Evolutionary conservation across 1,140 invertebrate species (phyloP), one percentile per base, ranked within the genome.

Genomic region (Neodiprion virginianus): DNA sequence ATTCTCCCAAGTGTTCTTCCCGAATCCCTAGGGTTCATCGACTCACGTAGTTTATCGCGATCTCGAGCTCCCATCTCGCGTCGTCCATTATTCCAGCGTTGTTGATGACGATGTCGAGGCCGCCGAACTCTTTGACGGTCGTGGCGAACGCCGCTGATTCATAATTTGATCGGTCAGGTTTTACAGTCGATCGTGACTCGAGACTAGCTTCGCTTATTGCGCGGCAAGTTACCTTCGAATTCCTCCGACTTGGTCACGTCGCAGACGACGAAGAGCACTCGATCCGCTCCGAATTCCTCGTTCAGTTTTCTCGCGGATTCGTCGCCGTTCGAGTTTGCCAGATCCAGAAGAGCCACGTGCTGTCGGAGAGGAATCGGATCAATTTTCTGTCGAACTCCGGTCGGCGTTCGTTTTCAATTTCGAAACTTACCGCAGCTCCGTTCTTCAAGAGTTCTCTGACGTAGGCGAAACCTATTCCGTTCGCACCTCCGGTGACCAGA

Each of bases 61-160:
- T 77, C 78, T 86, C 82, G 8, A 83, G 76, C 48, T 89, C 84
- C 86, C 87, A 89, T 12, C 83, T 74, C 0, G 79, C 79, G 61
- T 90, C 89, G 61, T 88, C 81, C 74, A 89, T 83, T 65, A 90
- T 86, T 48, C 88, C 85, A 50, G 89, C 89, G 73, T 86, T 86
- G 73, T 90, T 89, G 4, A 88, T 81, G 0, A 90, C 80, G 69
- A 91, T 88, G 53, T 91, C 88, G 11, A 89, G 21, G 7, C 66
- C 75, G 67, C 80, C 80, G 49, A 84, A 84, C 1, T 77, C 76
- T 8, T 80, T 74, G n/a, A 85, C 28, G 17, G 81, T 73, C 12
- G 78, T 80, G 17, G 86, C 77, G 71, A 88, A 88, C 14, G 83
- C 83, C 69, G 68, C 87, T 88, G 1, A 40, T 40, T 1, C 17